phyloP scores from a whole-genome alignment of 2,113 vertebrate genomes.

The Sciurus niger region DNA sequence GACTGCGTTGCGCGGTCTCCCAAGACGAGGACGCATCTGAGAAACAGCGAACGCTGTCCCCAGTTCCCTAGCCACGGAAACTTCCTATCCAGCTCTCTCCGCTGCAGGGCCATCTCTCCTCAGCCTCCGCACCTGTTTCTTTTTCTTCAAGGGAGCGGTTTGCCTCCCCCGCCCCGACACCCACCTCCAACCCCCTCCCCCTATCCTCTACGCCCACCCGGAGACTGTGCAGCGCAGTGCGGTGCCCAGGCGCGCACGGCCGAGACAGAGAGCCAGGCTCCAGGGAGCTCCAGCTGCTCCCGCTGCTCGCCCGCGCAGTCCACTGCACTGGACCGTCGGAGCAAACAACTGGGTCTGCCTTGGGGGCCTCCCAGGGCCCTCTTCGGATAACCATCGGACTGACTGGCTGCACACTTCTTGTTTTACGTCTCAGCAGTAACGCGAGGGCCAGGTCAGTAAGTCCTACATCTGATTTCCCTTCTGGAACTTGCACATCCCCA shows the following conservation, averaged over 20 bases:
- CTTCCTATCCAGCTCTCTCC: not conserved
- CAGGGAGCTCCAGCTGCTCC: accelerated
- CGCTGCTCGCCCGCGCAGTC: not conserved
- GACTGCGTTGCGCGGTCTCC: not conserved
- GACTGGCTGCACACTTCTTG: not conserved
- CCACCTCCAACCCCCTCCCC: not conserved
- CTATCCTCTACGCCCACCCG: not conserved
- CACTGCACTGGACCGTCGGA: not conserved
- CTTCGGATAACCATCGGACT: not conserved
- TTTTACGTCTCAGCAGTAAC: slow-evolving; percentile 19
- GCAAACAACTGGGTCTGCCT: not conserved
- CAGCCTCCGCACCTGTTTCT: not conserved
- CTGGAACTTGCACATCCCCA: not conserved
- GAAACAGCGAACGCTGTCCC: not conserved
- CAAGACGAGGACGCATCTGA: not conserved
- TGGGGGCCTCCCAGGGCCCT: not conserved
- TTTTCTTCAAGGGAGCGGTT: not conserved
- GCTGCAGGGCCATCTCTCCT: accelerated
- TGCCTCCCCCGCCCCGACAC: too few species aligned
- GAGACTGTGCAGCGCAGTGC: not conserved
- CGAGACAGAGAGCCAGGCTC: accelerated
- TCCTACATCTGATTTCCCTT: not conserved
- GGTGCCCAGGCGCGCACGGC: accelerated
- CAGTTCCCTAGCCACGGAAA: not conserved
- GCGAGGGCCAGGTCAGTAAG: not conserved